phyloP scores from a whole-genome alignment of 2,797 vertebrate genomes.

The Lepidocolaptes lacrymiger region DNA sequence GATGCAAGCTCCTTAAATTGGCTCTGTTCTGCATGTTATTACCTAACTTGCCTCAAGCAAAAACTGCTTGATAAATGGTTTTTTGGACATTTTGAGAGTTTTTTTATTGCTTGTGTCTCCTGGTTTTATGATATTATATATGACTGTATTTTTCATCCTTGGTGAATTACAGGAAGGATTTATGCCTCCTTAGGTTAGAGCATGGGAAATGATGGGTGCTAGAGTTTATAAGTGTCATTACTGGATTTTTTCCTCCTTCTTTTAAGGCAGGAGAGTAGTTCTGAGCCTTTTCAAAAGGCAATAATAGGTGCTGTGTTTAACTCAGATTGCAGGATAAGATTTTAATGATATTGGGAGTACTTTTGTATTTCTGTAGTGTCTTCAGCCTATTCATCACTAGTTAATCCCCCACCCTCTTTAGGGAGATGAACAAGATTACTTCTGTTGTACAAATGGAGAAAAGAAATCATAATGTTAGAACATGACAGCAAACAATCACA shows the following conservation, averaged over 20 bases:
- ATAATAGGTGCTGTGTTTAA: neutral
- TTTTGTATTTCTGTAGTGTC: neutral
- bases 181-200: neutral
- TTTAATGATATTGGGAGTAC: neutral
- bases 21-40: slow-evolving; percentile 21
- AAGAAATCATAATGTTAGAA: neutral
- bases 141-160: slow-evolving; percentile 10
- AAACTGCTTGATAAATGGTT: slow-evolving; percentile 23
- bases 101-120: slow-evolving; percentile 17
- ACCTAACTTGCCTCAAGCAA: neutral
- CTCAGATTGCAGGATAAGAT: neutral
- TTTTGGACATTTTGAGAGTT: neutral
- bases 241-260: accelerated
- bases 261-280: neutral
- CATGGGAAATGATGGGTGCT: neutral
- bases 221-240: neutral
- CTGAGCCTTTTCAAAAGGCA: neutral
- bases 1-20: neutral
- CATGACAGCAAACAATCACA: neutral
- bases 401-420: neutral
- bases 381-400: neutral
- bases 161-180: neutral
- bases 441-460: neutral
- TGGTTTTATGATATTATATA: neutral
- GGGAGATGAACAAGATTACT: neutral